Evolutionary conservation across 2,888 invertebrate genomes (phyloP).

Genomic region (Oligia strigilis): DNA sequence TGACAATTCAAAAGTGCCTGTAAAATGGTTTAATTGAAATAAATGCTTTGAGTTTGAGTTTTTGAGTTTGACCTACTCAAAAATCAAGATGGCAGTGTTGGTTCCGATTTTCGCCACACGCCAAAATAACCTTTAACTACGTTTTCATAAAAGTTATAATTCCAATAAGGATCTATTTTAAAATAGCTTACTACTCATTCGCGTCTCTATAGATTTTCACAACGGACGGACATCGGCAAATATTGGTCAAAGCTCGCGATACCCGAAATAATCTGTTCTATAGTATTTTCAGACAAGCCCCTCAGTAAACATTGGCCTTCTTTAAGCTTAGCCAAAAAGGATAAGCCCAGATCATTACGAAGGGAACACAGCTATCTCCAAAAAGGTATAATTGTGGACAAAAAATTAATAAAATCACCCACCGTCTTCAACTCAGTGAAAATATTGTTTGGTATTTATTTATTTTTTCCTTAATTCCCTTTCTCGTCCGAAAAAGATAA

Average conservation of each 20-base stretch:
- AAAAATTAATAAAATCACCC: slow-evolving; percentile 64
- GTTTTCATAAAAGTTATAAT: not conserved
- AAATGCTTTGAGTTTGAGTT: too few relatives aligned
- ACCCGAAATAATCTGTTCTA: slow-evolving; percentile 40
- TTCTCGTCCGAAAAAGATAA: slow-evolving; percentile 78
- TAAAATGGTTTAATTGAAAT: too few relatives aligned
- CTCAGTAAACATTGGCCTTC: slow-evolving; percentile 31
- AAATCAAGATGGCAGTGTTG: not conserved
- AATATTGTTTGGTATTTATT: slow-evolving; percentile 77
- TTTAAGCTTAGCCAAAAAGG: slow-evolving; percentile 44
- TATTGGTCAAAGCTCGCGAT: slow-evolving; percentile 5
- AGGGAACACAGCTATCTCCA: slow-evolving; percentile 36
- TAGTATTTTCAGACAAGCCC: slow-evolving; percentile 32
- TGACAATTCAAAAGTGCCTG: too few relatives aligned
- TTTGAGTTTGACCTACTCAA: too few relatives aligned
- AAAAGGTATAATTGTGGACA: slow-evolving; percentile 49
- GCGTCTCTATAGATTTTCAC: not conserved
- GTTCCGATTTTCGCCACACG: not conserved
- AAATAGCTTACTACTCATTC: not conserved
- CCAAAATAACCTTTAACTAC: not conserved
- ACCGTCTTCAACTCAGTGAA: slow-evolving; percentile 57
- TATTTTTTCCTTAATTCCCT: slow-evolving; percentile 73
- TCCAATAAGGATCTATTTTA: not conserved
- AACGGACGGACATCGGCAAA: not conserved
- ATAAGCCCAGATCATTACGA: slow-evolving; percentile 45